phyloP scores from a whole-genome alignment of 2,888 invertebrate genomes.

The Drosophila helvetica region DNA sequence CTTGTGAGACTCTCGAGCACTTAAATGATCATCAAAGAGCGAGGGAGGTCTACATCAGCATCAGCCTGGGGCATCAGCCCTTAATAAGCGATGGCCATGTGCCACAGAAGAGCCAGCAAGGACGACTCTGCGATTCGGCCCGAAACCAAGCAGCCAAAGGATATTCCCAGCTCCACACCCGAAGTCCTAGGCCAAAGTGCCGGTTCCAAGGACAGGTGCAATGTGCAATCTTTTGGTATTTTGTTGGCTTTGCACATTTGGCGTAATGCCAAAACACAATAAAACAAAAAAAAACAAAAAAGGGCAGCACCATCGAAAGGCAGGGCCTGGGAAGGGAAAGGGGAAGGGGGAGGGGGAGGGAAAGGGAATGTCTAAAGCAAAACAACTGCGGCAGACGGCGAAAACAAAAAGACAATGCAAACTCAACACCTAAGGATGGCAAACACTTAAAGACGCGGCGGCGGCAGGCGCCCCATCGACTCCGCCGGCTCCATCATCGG shows the following conservation, averaged over 20 bases:
- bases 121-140: conserved; percentile 1
- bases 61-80: conserved; percentile 45
- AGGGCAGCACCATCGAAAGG: neutral
- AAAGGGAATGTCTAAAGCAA: conserved; percentile 46
- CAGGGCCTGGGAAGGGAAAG: conserved; percentile 6
- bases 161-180: conserved; percentile 26
- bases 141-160: conserved; percentile 10
- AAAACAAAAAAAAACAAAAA: conserved; percentile 42
- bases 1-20: neutral
- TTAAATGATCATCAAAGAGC: conserved; percentile 2
- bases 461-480: conserved; percentile 40
- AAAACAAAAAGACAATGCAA: conserved; percentile 76
- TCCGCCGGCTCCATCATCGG: no score
- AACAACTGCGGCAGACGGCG: conserved; percentile 66
- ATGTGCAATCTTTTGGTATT: conserved; percentile 78
- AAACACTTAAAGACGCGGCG: conserved; percentile 72
- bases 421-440: conserved; percentile 78
- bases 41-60: conserved; percentile 28
- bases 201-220: conserved; percentile 71
- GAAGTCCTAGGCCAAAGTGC: conserved; percentile 62
- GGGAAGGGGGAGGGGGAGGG: conserved; percentile 25
- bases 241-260: conserved; percentile 82
- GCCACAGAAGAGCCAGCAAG: conserved; percentile 2
- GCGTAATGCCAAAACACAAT: conserved; percentile 80
- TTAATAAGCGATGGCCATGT: conserved; percentile 23